Percentiles rank a stretch among this genome's conserved stretches.
Conservation (phyloP, 2,888 invertebrate species). For the Branchipolynoe longqiensis region DNA sequence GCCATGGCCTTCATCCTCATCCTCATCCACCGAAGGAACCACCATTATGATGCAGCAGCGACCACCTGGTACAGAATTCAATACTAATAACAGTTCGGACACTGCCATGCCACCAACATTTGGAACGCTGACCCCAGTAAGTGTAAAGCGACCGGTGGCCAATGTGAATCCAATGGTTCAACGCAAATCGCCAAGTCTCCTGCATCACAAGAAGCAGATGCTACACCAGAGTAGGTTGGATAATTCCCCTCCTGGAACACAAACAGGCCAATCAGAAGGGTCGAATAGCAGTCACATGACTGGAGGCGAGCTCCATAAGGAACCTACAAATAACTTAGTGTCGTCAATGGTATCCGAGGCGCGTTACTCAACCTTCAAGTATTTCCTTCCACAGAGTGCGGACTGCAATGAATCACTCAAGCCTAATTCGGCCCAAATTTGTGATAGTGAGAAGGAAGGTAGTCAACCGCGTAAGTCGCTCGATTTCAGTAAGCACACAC, state of each 20-base stretch:
- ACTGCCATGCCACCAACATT: too few relatives aligned
- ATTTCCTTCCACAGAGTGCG: not conserved
- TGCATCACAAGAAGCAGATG: conserved; percentile 59
- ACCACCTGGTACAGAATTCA: not conserved
- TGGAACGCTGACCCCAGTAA: too few relatives aligned
- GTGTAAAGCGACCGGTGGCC: conserved; percentile 50
- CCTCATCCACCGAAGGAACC: too few relatives aligned
- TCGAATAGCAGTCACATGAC: not conserved
- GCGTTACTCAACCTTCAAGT: conserved; percentile 18
- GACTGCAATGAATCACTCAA: not conserved
- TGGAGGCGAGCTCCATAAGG: not conserved
- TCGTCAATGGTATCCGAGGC: conserved; percentile 18
- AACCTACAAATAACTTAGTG: not conserved
- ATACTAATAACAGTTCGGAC: too few relatives aligned
- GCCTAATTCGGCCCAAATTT: not conserved
- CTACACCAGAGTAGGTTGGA: conserved; percentile 55
- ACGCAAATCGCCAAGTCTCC: not conserved
- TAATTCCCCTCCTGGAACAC: not conserved
- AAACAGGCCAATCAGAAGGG: not conserved
- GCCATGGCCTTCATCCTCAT: not conserved
- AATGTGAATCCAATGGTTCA: conserved; percentile 56
- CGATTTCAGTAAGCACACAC: conserved; percentile 18
- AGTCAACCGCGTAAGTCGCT: not conserved
- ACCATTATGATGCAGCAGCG: not conserved
- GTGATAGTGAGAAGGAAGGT: not conserved